Evolutionary conservation across 35 echinoderm and acorn worm species (phyloP).

Genomic region (Patiria miniata): DNA sequence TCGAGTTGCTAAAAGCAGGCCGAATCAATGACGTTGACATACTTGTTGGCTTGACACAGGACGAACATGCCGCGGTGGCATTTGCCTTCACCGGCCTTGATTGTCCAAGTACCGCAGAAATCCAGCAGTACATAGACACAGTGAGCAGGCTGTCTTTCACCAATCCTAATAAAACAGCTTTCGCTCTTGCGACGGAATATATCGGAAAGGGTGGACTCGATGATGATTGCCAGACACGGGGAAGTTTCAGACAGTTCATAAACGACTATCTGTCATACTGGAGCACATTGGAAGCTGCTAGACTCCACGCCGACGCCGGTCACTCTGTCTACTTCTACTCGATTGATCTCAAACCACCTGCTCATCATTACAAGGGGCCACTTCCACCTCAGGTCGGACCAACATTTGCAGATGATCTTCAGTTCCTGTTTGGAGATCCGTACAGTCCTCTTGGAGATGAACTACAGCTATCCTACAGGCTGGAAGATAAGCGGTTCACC

Average conservation of each 20-base stretch:
- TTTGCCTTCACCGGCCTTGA: background rate
- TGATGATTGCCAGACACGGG: background rate
- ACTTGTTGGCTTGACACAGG: background rate
- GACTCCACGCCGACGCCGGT: background rate
- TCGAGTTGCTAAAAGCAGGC: background rate
- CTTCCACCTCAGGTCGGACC: constrained; percentile 3
- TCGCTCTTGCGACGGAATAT: background rate
- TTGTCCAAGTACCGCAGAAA: background rate
- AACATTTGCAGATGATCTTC: constrained; percentile 35
- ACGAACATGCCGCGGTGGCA: background rate
- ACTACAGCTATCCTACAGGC: constrained; percentile 3
- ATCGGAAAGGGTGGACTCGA: background rate
- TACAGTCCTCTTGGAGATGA: background rate
- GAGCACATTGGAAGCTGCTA: constrained; percentile 22
- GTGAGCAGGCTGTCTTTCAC: background rate
- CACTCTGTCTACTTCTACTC: background rate
- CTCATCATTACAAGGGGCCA: background rate
- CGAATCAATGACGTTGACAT: background rate
- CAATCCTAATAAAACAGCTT: background rate
- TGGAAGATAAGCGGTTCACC: constrained; percentile 9
- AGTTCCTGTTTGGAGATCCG: constrained; percentile 42
- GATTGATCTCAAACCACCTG: constrained; percentile 11
- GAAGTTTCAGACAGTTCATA: constrained; percentile 4
- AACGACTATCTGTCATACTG: background rate
- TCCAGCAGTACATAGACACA: background rate